Evolutionary conservation across 2,888 invertebrate species (phyloP).

Genomic region (Subacronicta megacephala): DNA sequence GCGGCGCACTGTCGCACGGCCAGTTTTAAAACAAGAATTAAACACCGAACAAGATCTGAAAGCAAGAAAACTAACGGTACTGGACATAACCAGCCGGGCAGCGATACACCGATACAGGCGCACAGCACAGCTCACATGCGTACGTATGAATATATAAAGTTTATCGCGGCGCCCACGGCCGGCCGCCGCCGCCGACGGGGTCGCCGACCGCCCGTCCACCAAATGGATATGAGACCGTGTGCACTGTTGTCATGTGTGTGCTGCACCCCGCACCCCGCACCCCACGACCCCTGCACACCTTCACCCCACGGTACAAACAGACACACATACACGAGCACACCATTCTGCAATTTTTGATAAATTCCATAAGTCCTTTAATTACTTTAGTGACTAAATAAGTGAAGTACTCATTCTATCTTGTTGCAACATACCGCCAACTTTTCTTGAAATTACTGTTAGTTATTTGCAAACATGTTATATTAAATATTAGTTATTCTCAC

Average conservation of each 20-base stretch:
- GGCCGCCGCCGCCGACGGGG: constrained; percentile 37
- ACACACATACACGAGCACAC: too few species aligned
- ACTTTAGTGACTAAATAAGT: constrained; percentile 10
- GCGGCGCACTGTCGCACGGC: constrained; percentile 48
- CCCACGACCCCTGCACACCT: constrained; percentile 3
- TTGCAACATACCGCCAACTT: constrained; percentile 5
- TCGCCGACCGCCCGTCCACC: constrained; percentile 62
- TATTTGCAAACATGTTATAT: too few species aligned
- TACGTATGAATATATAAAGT: constrained; percentile 60
- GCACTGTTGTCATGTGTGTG: constrained; percentile 61
- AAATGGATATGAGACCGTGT: constrained; percentile 59
- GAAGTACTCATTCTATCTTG: too few species aligned
- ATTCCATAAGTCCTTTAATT: constrained; percentile 4
- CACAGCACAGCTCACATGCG: constrained; percentile 44
- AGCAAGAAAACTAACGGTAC: constrained; percentile 76
- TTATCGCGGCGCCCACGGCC: constrained; percentile 55
- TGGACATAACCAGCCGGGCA: constrained; percentile 64
- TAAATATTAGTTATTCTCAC: too few species aligned
- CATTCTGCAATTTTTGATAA: constrained; percentile 35
- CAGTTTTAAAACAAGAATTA: constrained; percentile 70
- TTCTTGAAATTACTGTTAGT: too few species aligned
- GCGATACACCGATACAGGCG: constrained; percentile 47
- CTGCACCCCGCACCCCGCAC: constrained; percentile 18
- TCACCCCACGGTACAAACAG: constrained; percentile 5
- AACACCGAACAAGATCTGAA: constrained; percentile 72